phyloP scores from a whole-genome alignment of 2,113 vertebrate species.

The Setophaga kirtlandii region DNA sequence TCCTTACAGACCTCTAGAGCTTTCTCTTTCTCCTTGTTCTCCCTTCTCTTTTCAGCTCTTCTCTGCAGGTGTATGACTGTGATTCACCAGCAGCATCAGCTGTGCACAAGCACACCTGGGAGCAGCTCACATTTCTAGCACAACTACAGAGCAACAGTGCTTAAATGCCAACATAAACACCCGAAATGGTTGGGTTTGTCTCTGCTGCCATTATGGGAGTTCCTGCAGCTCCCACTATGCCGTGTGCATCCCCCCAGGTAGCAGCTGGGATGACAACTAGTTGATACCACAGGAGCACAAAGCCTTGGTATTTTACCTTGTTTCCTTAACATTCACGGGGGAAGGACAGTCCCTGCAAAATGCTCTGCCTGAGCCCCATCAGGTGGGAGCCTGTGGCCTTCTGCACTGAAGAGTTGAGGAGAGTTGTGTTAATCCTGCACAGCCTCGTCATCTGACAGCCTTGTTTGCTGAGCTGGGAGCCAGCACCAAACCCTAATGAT shows the following conservation, averaged over 20 bases:
- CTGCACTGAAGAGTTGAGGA: not conserved
- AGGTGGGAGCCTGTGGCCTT: not conserved
- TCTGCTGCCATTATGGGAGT: rapidly evolving
- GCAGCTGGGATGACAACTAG: not conserved
- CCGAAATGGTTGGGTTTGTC: not conserved
- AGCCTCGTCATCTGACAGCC: not conserved
- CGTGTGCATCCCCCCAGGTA: rapidly evolving
- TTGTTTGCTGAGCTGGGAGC: not conserved
- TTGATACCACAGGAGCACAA: rapidly evolving
- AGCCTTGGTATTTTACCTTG: not conserved
- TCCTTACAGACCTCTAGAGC: not conserved
- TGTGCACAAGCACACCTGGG: rapidly evolving
- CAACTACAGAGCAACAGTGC: not conserved
- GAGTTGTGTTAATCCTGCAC: not conserved
- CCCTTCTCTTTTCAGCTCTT: not conserved
- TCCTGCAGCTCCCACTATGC: rapidly evolving
- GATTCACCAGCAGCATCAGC: rapidly evolving
- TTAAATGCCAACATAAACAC: not conserved
- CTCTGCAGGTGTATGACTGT: not conserved
- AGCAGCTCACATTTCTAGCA: not conserved
- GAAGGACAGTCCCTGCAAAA: not conserved
- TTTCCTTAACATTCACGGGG: not conserved
- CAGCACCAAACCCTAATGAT: conserved; percentile 3
- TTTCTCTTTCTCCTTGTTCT: not conserved
- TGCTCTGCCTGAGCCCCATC: not conserved